Evolutionary conservation across 2,113 vertebrate species (phyloP).

Genomic region (Gallinago paraguaiae): DNA sequence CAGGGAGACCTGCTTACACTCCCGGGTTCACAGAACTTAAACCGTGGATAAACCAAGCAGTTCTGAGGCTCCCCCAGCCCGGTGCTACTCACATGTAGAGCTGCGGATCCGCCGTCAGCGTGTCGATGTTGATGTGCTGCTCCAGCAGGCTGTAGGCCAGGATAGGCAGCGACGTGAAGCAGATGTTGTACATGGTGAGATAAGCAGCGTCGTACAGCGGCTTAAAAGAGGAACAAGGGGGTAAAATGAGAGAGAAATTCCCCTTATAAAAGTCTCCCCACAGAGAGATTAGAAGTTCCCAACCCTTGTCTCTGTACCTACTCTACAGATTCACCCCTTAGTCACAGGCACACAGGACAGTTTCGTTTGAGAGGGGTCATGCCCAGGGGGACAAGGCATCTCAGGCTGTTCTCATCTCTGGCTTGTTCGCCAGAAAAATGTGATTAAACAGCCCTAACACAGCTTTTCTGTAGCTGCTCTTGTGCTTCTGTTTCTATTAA

Average conservation of each 20-base stretch:
- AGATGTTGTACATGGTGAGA: slow-evolving; percentile 99
- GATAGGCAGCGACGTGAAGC: slow-evolving; percentile 98
- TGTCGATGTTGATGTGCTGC: slow-evolving; percentile 90
- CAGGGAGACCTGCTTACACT: fast-evolving
- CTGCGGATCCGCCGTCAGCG: slow-evolving; percentile 78
- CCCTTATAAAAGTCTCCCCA: neutral
- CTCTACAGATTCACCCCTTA: neutral
- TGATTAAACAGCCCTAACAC: neutral
- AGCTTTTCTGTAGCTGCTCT: neutral
- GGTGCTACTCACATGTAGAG: slow-evolving; percentile 78
- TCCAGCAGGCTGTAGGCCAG: slow-evolving; percentile 96
- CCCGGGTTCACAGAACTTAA: neutral
- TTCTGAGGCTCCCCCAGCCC: neutral
- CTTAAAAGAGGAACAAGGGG: slow-evolving; percentile 68
- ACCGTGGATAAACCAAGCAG: fast-evolving
- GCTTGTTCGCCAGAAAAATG: neutral
- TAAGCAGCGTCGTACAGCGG: slow-evolving; percentile 98
- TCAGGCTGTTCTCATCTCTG: neutral
- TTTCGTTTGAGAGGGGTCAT: neutral
- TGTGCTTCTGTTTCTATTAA: neutral
- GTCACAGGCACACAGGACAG: neutral
- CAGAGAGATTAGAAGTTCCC: neutral
- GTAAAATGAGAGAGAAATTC: neutral
- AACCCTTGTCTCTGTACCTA: neutral
- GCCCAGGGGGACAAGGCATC: neutral